phyloP scores from a whole-genome alignment of 2,888 invertebrate species.

The Mimas tiliae region DNA sequence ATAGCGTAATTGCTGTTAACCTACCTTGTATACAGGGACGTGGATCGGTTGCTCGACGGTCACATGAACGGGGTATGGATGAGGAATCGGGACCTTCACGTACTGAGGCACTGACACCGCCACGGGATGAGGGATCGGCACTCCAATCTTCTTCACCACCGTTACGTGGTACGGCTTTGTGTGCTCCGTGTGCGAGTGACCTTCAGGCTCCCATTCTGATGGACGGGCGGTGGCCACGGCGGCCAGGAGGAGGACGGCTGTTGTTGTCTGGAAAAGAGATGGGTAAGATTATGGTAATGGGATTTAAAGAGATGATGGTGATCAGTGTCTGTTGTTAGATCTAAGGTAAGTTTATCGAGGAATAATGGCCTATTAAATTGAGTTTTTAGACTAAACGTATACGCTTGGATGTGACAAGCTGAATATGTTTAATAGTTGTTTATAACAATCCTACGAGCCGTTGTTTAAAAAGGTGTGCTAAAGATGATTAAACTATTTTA shows the following conservation, averaged over 20 bases:
- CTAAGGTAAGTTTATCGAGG: not conserved
- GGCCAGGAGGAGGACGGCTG: slow-evolving; percentile 67
- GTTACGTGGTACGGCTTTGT: slow-evolving; percentile 89
- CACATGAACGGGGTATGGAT: slow-evolving; percentile 90
- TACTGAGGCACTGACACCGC: slow-evolving; percentile 89
- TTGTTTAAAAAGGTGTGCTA: no score
- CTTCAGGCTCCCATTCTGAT: slow-evolving; percentile 81
- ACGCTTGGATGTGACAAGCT: no score
- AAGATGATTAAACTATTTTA: no score
- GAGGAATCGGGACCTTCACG: slow-evolving; percentile 89
- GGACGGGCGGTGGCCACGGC: slow-evolving; percentile 63
- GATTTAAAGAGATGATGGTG: not conserved
- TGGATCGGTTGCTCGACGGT: slow-evolving; percentile 89
- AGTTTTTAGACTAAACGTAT: no score
- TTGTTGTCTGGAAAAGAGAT: slow-evolving; percentile 65
- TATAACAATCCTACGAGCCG: no score
- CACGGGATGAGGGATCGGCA: slow-evolving; percentile 90
- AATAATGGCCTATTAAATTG: no score
- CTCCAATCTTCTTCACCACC: slow-evolving; percentile 89
- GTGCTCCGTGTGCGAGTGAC: slow-evolving; percentile 87
- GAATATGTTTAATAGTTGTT: no score
- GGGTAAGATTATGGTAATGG: not conserved
- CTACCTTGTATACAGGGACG: slow-evolving; percentile 88
- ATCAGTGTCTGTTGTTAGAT: not conserved
- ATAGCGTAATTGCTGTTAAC: not conserved